Evolutionary conservation across 2,888 invertebrate genomes (phyloP).

Genomic region (Caenorhabditis panamensis): DNA sequence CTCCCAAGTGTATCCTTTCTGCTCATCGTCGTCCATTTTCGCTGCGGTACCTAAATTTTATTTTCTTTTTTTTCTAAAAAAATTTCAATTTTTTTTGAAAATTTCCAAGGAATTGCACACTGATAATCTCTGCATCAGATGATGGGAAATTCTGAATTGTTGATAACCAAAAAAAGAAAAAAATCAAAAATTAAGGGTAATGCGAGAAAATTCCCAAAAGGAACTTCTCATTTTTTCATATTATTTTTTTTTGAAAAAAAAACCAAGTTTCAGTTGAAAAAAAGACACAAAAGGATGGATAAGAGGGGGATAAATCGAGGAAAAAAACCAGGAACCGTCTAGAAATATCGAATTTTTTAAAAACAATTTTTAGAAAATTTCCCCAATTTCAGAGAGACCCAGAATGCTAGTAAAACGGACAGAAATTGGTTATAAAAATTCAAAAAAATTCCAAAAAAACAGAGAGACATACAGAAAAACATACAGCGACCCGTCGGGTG

Average conservation of each 20-base stretch:
- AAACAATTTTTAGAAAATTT: background rate
- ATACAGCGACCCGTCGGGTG: background rate
- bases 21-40: slow-evolving; percentile 70
- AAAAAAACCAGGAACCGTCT: background rate
- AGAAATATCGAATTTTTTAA: background rate
- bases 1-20: slow-evolving; percentile 83
- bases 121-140: slow-evolving; percentile 37
- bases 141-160: background rate
- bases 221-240: background rate
- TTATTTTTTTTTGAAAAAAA: background rate
- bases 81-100: background rate
- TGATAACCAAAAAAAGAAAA: background rate
- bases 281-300: background rate
- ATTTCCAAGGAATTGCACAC: slow-evolving; percentile 19
- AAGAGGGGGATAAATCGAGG: background rate
- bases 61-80: background rate
- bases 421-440: background rate
- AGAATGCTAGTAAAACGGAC: background rate
- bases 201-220: background rate
- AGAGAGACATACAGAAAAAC: slow-evolving; percentile 6
- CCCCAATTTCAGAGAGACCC: background rate
- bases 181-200: background rate
- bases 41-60: background rate
- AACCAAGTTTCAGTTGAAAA: too few relatives aligned
- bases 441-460: background rate